Percentiles rank a stretch among this genome's conserved stretches.
Evolutionary conservation across 2,797 vertebrate genomes (phyloP).

Genomic region (Pseudochirops cupreus): DNA sequence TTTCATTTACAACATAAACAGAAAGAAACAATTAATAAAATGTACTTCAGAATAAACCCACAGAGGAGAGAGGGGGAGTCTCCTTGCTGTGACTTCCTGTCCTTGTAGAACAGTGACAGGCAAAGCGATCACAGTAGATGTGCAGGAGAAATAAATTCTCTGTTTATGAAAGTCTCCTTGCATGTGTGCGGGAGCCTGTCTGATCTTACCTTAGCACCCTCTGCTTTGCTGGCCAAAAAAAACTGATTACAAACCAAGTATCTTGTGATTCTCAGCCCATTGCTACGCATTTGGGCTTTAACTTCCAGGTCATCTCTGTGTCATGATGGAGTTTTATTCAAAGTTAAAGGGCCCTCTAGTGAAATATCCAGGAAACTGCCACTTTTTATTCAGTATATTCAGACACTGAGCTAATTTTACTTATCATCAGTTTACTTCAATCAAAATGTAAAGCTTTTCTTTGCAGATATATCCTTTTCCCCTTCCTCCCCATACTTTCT

Average conservation of each 20-base stretch:
- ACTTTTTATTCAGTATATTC: background rate
- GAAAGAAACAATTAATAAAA: constrained; percentile 59
- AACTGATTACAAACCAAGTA: constrained; percentile 52
- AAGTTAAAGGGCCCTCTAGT: constrained; percentile 81
- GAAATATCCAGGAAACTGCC: constrained; percentile 76
- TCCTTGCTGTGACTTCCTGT: constrained; percentile 37
- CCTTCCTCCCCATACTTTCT: constrained; percentile 33
- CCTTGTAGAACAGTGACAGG: constrained; percentile 9
- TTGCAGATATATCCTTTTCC: constrained; percentile 6
- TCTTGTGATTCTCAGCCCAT: constrained; percentile 48
- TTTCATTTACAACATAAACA: constrained; percentile 15
- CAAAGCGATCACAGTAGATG: constrained; percentile 49
- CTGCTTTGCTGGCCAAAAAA: constrained; percentile 33
- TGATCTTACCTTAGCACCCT: constrained; percentile 61
- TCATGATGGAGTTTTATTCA: constrained; percentile 75
- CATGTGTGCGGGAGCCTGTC: background rate
- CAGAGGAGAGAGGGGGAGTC: background rate
- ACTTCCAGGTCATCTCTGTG: constrained; percentile 75
- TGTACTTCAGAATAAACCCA: constrained; percentile 37
- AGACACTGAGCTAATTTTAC: background rate
- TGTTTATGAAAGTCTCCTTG: constrained; percentile 41
- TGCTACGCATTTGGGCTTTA: constrained; percentile 70
- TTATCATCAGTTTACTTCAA: background rate
- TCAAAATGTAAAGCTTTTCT: constrained; percentile 32
- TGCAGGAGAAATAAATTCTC: constrained; percentile 32